Evolutionary conservation across 2,113 vertebrate species (phyloP).

Genomic region (Etheostoma spectabile): DNA sequence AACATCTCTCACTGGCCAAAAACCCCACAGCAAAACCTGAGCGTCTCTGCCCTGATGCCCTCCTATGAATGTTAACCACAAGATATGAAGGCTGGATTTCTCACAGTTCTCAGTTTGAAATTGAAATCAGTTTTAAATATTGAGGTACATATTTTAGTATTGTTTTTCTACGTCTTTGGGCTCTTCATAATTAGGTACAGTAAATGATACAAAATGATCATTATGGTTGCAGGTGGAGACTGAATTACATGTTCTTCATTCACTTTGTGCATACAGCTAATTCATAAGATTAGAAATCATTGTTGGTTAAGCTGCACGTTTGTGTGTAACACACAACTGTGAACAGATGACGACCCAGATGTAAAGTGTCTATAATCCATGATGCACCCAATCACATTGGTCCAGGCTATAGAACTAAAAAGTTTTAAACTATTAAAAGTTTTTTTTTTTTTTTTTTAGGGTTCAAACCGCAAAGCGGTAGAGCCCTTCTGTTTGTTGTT

Average conservation of each 20-base stretch:
- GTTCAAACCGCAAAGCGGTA: too few species aligned
- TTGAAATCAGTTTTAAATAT: conserved; percentile 42
- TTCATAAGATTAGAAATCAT: conserved; percentile 8
- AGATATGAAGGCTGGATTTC: background rate
- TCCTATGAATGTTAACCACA: conserved; percentile 45
- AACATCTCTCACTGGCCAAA: conserved; percentile 6
- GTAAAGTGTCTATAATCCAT: background rate
- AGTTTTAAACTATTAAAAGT: too few species aligned
- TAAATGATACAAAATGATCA: conserved; percentile 34
- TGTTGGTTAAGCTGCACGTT: background rate
- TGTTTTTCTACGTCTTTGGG: conserved; percentile 41
- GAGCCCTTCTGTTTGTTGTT: too few species aligned
- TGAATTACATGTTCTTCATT: conserved; percentile 21
- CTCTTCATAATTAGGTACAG: too few species aligned
- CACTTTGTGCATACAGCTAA: conserved; percentile 14
- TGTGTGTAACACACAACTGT: background rate
- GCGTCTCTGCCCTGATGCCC: conserved; percentile 31
- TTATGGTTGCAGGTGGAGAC: conserved; percentile 10
- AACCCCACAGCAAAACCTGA: conserved; percentile 26
- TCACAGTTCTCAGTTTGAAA: background rate
- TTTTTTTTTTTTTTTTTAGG: too few species aligned
- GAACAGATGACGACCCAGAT: background rate
- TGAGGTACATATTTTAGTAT: conserved; percentile 26
- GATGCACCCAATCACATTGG: background rate
- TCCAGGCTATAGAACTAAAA: background rate